These are phyloP conservation scores for Geophilus truncorum DNA, from an alignment of 2,888 invertebrate species.

Conservation along the genomic window DNA sequence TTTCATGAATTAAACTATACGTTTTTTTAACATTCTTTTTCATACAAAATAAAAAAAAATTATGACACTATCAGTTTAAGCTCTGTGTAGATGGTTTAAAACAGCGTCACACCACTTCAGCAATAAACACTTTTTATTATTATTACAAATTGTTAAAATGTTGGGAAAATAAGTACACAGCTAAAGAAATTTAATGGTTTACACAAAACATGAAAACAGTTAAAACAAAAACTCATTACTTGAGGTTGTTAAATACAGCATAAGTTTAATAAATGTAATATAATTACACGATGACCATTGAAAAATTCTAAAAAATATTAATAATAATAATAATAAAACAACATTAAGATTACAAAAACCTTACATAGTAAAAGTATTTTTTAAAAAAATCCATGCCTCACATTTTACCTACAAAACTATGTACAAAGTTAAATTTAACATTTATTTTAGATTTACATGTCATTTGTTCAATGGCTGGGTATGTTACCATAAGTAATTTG, in stretches of 20 bases:
- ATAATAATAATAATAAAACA: no score
- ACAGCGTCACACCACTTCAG: no score
- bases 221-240: neutral
- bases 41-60: no score
- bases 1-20: no score
- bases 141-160: neutral
- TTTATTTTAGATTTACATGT: neutral
- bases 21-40: no score
- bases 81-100: no score
- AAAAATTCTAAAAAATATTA: neutral
- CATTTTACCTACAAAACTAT: neutral
- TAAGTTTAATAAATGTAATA: neutral
- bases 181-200: neutral
- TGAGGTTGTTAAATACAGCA: neutral
- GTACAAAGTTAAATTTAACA: neutral
- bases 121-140: neutral
- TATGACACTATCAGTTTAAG: no score
- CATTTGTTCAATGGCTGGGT: slow-evolving; percentile 11
- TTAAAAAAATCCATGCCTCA: neutral
- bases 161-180: neutral
- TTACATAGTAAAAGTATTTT: neutral
- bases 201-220: neutral
- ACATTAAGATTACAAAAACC: neutral
- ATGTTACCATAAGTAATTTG: neutral
- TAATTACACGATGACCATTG: neutral